Evolutionary conservation across 2,888 invertebrate genomes (phyloP).

Genomic region (Leistus spinibarbis): DNA sequence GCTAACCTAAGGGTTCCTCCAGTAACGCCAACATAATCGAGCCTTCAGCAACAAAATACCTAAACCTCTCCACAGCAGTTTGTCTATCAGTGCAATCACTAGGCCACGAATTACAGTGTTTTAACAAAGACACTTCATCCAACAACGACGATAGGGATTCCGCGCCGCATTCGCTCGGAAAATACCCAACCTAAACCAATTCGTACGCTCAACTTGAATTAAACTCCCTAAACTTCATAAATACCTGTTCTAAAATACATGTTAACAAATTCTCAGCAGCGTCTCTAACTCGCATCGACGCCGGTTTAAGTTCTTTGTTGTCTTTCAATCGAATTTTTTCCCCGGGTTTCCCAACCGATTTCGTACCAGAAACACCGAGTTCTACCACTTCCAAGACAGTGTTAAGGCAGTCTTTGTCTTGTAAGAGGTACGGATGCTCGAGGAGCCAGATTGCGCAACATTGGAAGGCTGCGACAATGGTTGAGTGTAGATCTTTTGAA

Average conservation of each 20-base stretch:
- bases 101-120: conserved; percentile 72
- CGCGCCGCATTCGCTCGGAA: conserved; percentile 82
- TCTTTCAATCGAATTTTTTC: conserved; percentile 92
- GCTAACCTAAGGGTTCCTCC: conserved; percentile 87
- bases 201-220: background rate
- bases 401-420: conserved; percentile 90
- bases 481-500: conserved; percentile 92
- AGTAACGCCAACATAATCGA: conserved; percentile 85
- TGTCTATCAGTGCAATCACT: conserved; percentile 60
- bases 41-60: conserved; percentile 92
- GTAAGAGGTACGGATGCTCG: conserved; percentile 86
- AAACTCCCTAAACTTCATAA: background rate
- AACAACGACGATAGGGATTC: conserved; percentile 85
- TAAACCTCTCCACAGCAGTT: conserved; percentile 71
- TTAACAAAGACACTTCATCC: conserved; percentile 83
- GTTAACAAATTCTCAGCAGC: conserved; percentile 94
- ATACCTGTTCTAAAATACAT: conserved; percentile 86
- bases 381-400: conserved; percentile 96
- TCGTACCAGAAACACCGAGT: conserved; percentile 95
- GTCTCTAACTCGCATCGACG: conserved; percentile 96
- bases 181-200: conserved; percentile 73
- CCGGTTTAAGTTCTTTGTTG: conserved; percentile 94
- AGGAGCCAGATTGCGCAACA: conserved; percentile 92
- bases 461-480: conserved; percentile 90
- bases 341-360: conserved; percentile 84